These are phyloP conservation scores for Plagodis dolabraria DNA, from an alignment of 2,888 invertebrate genomes.

Conservation along the genomic window DNA sequence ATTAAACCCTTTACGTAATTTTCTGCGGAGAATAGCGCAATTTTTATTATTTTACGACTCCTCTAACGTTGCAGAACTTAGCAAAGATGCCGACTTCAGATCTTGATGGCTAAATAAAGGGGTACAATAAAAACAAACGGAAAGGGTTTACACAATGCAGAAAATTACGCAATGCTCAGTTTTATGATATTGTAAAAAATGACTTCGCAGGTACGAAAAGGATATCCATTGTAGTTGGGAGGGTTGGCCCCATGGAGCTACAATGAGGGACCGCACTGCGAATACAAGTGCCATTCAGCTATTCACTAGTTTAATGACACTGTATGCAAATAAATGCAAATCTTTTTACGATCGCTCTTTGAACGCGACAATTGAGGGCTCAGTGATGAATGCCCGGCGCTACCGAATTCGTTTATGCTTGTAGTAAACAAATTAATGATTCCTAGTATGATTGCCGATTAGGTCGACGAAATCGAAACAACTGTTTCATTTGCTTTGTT, in stretches of 20 bases:
- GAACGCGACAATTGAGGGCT: slow-evolving; percentile 53
- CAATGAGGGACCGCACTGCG: slow-evolving; percentile 51
- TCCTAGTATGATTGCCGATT: slow-evolving; percentile 23
- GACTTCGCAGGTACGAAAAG: slow-evolving; percentile 78
- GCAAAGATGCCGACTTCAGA: slow-evolving; percentile 74
- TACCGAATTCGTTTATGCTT: slow-evolving; percentile 66
- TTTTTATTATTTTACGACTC: slow-evolving; percentile 79
- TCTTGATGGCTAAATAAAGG: slow-evolving; percentile 63
- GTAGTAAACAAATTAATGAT: slow-evolving; percentile 61
- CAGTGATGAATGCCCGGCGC: slow-evolving; percentile 53
- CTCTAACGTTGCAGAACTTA: slow-evolving; percentile 73
- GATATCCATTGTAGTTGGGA: slow-evolving; percentile 51
- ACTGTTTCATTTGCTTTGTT: slow-evolving; percentile 12
- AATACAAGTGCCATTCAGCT: slow-evolving; percentile 64
- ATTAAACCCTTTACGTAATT: slow-evolving; percentile 79
- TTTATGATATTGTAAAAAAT: slow-evolving; percentile 71
- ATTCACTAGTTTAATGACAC: slow-evolving; percentile 58
- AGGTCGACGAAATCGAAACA: slow-evolving; percentile 15
- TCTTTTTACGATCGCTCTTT: slow-evolving; percentile 61
- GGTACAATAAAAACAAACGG: slow-evolving; percentile 80
- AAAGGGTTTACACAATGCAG: slow-evolving; percentile 83
- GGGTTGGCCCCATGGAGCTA: slow-evolving; percentile 41
- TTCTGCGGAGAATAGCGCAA: slow-evolving; percentile 79
- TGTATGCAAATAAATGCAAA: slow-evolving; percentile 78
- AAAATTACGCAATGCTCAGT: slow-evolving; percentile 80